These are phyloP conservation scores for Taurulus bubalis DNA, from an alignment of 2,113 vertebrate species.

Conservation along the genomic window DNA sequence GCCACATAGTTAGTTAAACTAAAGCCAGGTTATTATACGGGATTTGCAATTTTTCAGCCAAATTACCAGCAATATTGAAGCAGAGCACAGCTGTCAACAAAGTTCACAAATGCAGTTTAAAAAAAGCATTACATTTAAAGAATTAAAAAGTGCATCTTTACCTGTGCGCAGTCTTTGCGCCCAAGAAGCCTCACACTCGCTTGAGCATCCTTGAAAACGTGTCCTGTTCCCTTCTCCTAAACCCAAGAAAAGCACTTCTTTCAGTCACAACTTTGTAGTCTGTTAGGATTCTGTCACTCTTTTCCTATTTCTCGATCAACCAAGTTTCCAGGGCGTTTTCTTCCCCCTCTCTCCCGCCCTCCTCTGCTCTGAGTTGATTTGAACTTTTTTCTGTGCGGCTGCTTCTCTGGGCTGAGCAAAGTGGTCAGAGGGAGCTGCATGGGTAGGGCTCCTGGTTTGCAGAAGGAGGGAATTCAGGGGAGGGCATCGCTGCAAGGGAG, in stretches of 20 bases:
- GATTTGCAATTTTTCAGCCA: neutral
- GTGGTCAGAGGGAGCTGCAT: conserved; percentile 70
- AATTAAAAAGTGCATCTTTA: conserved; percentile 52
- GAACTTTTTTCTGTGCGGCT: conserved; percentile 68
- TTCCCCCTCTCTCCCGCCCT: conserved; percentile 61
- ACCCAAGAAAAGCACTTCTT: conserved; percentile 75
- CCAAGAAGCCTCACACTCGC: conserved; percentile 74
- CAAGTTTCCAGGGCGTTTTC: conserved; percentile 80
- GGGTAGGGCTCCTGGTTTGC: conserved; percentile 80
- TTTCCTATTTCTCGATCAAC: conserved; percentile 69
- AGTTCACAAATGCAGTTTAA: conserved; percentile 1
- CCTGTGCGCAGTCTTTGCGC: conserved; percentile 79
- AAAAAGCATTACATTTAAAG: neutral
- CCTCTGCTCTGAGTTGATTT: conserved; percentile 65
- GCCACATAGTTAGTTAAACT: conserved; percentile 25
- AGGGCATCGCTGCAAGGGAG: conserved; percentile 79
- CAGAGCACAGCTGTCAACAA: neutral
- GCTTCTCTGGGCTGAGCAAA: conserved; percentile 82
- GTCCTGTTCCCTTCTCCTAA: conserved; percentile 71
- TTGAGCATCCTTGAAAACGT: conserved; percentile 83
- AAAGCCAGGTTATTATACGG: neutral
- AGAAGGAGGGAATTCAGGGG: conserved; percentile 71
- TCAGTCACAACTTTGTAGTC: conserved; percentile 64
- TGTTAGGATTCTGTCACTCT: conserved; percentile 67
- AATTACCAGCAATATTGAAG: neutral